These are phyloP conservation scores for Troides oblongomaculatus DNA, from an alignment of 2,888 invertebrate genomes.

Conservation along the genomic window DNA sequence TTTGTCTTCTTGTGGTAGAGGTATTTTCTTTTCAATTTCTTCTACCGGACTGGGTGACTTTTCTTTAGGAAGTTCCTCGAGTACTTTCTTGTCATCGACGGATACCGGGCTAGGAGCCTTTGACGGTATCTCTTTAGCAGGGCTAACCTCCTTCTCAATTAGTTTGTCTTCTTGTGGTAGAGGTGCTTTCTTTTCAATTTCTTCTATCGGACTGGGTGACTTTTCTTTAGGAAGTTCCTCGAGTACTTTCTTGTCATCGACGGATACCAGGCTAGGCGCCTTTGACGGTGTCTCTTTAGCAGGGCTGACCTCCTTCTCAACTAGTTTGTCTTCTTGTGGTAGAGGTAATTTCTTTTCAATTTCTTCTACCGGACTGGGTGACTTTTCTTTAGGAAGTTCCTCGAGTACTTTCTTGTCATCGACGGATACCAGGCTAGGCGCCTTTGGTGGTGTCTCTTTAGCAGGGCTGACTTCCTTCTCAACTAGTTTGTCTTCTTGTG, in stretches of 20 bases:
- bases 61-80: conserved; percentile 7
- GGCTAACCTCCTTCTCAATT: not conserved
- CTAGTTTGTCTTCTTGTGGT: too few species aligned
- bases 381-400: conserved; percentile 14
- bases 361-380: too few species aligned
- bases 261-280: conserved; percentile 18
- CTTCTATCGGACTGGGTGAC: too few species aligned
- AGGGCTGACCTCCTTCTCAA: conserved; percentile 5
- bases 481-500: too few species aligned
- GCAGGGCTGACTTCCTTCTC: too few species aligned
- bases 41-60: conserved; percentile 28
- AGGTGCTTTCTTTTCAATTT: too few species aligned
- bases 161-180: too few species aligned
- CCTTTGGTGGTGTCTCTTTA: conserved; percentile 20
- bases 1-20: too few species aligned
- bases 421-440: conserved; percentile 9
- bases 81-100: not conserved
- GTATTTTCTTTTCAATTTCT: too few species aligned
- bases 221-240: not conserved
- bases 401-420: conserved; percentile 11
- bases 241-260: not conserved
- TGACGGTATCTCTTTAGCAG: conserved; percentile 13
- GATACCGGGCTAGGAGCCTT: conserved; percentile 21
- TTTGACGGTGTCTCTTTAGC: conserved; percentile 30
- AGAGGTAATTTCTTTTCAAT: too few species aligned